Conservation (phyloP, 2,797 vertebrate genomes). For the Coranthus polyacanthus region DNA sequence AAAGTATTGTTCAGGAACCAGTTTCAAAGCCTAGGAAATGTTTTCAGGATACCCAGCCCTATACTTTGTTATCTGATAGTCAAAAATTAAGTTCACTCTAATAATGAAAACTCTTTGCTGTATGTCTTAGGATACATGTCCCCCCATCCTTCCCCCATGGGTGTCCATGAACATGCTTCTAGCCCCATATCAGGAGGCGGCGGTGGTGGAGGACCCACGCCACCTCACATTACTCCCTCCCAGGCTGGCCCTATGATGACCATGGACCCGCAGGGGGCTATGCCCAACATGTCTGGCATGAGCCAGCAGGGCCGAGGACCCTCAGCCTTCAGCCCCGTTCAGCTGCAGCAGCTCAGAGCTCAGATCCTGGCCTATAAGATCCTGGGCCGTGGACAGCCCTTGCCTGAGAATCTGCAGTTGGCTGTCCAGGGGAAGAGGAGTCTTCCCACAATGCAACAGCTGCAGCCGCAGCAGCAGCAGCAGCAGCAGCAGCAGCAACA, state of each 20-base stretch:
- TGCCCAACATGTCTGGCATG: conserved; percentile 83
- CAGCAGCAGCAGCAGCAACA: conserved; percentile 59
- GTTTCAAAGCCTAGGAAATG: too few species aligned
- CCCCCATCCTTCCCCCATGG: conserved; percentile 94
- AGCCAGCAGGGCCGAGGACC: conserved; percentile 90
- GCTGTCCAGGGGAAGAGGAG: conserved; percentile 98
- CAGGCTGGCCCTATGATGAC: conserved; percentile 91
- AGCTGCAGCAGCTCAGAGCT: conserved; percentile 97
- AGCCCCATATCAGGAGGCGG: conserved; percentile 95
- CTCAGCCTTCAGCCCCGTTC: conserved; percentile 94
- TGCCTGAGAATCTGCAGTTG: conserved; percentile 97
- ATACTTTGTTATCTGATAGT: too few species aligned
- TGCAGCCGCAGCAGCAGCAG: conserved; percentile 53
- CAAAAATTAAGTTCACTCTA: too few species aligned
- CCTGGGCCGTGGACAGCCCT: conserved; percentile 93
- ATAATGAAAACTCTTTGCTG: not conserved
- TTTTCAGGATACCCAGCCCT: too few species aligned
- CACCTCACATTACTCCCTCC: conserved; percentile 92
- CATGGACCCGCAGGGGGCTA: conserved; percentile 89
- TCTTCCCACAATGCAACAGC: conserved; percentile 95
- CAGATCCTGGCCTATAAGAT: conserved; percentile 99
- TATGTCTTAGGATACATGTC: conserved; percentile 92
- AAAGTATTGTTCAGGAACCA: too few species aligned
- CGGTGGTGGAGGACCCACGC: conserved; percentile 93
- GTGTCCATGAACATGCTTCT: conserved; percentile 92